Evolutionary conservation across 2,888 invertebrate genomes (phyloP), one percentile per base, ranked within the genome.

Genomic region (Aporophyla lueneburgensis): DNA sequence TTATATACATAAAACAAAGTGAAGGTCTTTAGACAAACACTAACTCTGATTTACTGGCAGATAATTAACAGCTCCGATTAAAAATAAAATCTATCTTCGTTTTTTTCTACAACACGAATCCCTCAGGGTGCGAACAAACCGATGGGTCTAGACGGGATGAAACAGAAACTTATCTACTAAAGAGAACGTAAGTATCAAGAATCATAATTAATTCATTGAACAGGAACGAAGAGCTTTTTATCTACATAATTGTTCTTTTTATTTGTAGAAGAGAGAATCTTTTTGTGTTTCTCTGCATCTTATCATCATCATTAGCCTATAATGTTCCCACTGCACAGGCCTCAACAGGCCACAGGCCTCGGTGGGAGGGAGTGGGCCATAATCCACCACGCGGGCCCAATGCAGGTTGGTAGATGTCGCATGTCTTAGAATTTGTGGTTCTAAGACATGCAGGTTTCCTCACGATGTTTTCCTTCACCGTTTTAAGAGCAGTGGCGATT

Each of bases 111-210:
- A 56, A 83, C 69, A 67, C 7, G 46, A 66, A 65, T 61, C 40
- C 61, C 69, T 81, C 59, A 62, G 27, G 73, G 53, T 66, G 46
- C 58, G 73, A 78, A 74, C 56, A 70, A 81, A 74, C 43, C 21
- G 27, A 54, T 78, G n/a, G 21, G 69, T 84, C 79, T 67, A 73
- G 74, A 78, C 67, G 24, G n/a, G 51, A 56, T 54, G 54, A 63
- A 82, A 54, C 65, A 14, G 62, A 9, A 62, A 70, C 19, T 14
- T 58, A 16, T 12, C 40, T 54, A 54, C 19, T 33, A 21, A 54
- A 21, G 10, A 5, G 9, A 49, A 24, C 2, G 1, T 16, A 12
- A 33, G 51, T 70, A 33, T 49, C 5, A 49, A 49, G 27, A 27
- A 51, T 66, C 21, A 9, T 27, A 27, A 51, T 49, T 21, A 66